Evolutionary conservation across 2,888 invertebrate genomes (phyloP).

Genomic region (Mythimna albipuncta): DNA sequence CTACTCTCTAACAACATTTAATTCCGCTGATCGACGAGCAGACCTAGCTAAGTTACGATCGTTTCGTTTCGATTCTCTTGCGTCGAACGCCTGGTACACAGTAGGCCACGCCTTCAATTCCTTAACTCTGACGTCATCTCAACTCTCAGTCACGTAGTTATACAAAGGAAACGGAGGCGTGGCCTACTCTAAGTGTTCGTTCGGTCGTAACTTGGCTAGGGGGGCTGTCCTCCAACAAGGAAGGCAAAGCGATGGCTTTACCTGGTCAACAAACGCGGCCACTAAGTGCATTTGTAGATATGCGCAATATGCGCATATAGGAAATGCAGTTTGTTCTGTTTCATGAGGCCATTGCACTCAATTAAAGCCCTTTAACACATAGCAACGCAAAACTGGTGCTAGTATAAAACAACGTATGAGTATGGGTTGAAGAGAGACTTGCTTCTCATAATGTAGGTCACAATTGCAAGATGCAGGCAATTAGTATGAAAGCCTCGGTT

Average conservation of each 20-base stretch:
- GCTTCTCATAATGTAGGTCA: constrained; percentile 10
- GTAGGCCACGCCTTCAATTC: no score
- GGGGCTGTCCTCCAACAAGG: no score
- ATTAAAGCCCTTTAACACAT: background rate
- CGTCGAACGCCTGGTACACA: no score
- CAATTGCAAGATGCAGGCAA: constrained; percentile 33
- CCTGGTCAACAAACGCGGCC: no score
- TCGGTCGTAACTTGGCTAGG: no score
- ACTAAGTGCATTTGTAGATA: no score
- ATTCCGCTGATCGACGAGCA: background rate
- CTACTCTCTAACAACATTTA: background rate
- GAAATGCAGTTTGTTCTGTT: constrained; percentile 1
- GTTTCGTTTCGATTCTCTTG: no score
- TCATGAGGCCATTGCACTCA: background rate
- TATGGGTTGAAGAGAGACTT: constrained; percentile 3
- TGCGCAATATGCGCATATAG: background rate
- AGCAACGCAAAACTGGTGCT: background rate
- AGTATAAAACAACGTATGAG: background rate
- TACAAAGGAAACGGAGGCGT: no score
- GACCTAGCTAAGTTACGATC: no score
- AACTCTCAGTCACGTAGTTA: no score
- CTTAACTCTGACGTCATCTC: no score
- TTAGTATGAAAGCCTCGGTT: constrained; percentile 43
- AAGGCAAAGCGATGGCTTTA: background rate
- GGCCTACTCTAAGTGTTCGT: no score